Evolutionary conservation across 2,113 vertebrate genomes (phyloP).

Genomic region (Ammodytes dubius): DNA sequence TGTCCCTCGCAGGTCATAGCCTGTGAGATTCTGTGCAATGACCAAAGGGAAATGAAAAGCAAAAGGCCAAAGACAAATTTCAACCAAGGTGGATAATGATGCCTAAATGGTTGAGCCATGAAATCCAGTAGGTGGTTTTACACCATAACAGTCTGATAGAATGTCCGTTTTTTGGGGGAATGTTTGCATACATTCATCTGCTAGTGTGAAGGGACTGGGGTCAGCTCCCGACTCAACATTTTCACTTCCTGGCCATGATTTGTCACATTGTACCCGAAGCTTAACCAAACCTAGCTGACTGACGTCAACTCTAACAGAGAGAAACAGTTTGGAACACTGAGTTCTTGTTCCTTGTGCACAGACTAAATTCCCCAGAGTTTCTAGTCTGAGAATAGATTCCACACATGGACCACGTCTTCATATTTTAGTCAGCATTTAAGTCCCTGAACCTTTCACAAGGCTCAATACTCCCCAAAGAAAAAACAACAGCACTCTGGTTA

Average conservation of each 20-base stretch:
- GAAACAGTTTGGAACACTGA: background rate
- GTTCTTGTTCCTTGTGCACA: background rate
- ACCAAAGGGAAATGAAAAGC: background rate
- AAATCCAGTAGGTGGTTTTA: slow-evolving; percentile 8
- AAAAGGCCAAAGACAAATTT: background rate
- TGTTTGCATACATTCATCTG: background rate
- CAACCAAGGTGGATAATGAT: background rate
- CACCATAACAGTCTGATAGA: background rate
- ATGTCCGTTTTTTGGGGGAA: slow-evolving; percentile 6
- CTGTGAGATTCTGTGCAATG: background rate
- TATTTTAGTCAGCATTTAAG: background rate
- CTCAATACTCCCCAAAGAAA: background rate
- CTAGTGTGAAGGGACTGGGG: background rate
- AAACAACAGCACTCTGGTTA: background rate
- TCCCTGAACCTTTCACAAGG: background rate
- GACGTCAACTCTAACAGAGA: background rate
- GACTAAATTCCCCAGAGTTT: background rate
- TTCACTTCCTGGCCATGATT: background rate
- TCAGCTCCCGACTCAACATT: slow-evolving; percentile 6
- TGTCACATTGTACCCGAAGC: background rate
- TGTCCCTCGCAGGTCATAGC: background rate
- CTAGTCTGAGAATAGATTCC: slow-evolving; percentile 5
- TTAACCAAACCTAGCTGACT: background rate
- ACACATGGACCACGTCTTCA: slow-evolving; percentile 11
- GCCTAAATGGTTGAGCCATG: background rate